Percentiles rank a stretch among this genome's conserved stretches.
Conservation (phyloP, 2,113 vertebrate genomes). For the Tautogolabrus adspersus region DNA sequence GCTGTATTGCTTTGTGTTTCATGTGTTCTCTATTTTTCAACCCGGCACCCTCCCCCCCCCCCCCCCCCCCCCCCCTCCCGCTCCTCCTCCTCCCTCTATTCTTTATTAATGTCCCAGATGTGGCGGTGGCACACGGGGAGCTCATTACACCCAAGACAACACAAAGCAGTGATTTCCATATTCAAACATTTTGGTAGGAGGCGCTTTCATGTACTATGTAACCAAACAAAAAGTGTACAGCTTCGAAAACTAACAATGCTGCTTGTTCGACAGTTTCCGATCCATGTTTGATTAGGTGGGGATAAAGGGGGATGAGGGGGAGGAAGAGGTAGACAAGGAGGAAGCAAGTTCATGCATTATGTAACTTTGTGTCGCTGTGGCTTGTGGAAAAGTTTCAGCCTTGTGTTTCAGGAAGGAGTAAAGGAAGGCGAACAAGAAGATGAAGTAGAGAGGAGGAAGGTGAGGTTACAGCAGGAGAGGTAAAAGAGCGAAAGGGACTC, state of each 20-base stretch:
- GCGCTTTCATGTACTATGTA: constrained; percentile 71
- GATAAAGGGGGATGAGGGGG: constrained; percentile 33
- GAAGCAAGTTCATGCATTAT: constrained; percentile 55
- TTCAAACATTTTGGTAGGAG: constrained; percentile 74
- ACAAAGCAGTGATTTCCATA: constrained; percentile 70
- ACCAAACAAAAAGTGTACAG: constrained; percentile 32
- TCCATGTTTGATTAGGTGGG: constrained; percentile 62
- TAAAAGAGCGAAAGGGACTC: background rate
- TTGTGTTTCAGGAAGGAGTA: constrained; percentile 16
- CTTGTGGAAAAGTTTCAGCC: constrained; percentile 10
- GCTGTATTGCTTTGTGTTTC: constrained; percentile 69
- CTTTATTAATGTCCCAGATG: constrained; percentile 79
- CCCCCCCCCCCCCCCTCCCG: no score
- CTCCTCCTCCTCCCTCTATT: constrained; percentile 20
- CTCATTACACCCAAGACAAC: constrained; percentile 75
- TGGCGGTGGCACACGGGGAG: constrained; percentile 61
- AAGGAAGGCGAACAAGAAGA: background rate
- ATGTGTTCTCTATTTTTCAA: constrained; percentile 62
- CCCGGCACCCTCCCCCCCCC: background rate
- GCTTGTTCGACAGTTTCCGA: constrained; percentile 64
- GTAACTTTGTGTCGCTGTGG: constrained; percentile 34
- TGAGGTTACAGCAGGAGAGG: background rate
- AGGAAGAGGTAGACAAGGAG: constrained; percentile 23
- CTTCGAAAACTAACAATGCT: constrained; percentile 54
- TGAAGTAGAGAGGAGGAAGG: background rate